These are phyloP conservation scores for Philaenus spumarius DNA, from an alignment of 1,140 invertebrate genomes.

Conservation along the genomic window DNA sequence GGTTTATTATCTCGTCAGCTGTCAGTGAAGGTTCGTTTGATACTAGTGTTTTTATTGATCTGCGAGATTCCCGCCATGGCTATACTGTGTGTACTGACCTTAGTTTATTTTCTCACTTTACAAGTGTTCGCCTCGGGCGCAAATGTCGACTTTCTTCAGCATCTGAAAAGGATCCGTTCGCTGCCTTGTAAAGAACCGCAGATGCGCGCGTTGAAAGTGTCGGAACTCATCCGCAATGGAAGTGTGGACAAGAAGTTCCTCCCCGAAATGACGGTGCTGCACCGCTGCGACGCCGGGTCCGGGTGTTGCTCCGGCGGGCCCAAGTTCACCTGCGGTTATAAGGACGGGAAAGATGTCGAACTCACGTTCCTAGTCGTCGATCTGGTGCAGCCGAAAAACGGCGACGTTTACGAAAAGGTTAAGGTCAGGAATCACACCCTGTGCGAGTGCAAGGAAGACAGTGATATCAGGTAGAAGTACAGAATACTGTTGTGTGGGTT, in stretches of 20 bases:
- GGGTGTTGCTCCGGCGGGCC: slow-evolving; percentile 35
- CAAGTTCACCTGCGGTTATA: not conserved
- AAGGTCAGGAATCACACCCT: not conserved
- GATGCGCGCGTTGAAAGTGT: not conserved
- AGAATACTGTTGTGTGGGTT: too few relatives aligned
- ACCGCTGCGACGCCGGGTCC: slow-evolving; percentile 36
- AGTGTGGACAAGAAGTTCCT: slow-evolving; percentile 37
- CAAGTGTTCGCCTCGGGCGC: too few relatives aligned
- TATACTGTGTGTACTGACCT: too few relatives aligned
- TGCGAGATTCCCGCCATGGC: too few relatives aligned
- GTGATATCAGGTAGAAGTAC: too few relatives aligned
- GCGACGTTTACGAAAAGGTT: not conserved
- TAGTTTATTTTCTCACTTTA: too few relatives aligned
- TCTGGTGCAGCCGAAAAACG: not conserved
- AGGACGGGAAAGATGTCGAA: not conserved
- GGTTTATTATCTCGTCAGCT: too few relatives aligned
- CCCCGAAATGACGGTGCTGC: slow-evolving; percentile 39
- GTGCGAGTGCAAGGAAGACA: not conserved
- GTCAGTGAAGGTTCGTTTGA: too few relatives aligned
- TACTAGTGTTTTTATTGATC: too few relatives aligned
- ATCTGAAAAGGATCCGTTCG: too few relatives aligned
- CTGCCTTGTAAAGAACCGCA: too few relatives aligned
- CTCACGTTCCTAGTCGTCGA: not conserved
- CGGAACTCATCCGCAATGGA: not conserved
- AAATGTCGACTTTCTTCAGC: too few relatives aligned